Base-by-base conservation (phyloP, 2,113 vertebrate species). In the Alligator sinensis region DNA sequence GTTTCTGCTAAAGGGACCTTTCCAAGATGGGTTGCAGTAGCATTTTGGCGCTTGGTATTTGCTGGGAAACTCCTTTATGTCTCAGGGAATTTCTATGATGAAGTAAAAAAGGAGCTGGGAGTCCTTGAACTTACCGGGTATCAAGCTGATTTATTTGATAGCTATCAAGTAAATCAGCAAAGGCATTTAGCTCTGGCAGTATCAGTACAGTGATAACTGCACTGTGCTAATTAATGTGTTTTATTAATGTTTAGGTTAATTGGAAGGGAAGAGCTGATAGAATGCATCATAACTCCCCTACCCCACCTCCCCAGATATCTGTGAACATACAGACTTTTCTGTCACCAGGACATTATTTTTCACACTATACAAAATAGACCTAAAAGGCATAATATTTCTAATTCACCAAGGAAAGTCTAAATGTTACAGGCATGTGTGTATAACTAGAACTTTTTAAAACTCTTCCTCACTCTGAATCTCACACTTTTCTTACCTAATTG, bases 181-280 rank as follows among this genome's bases (percentile, higher is more conserved):
- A 86, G 21, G 10, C 28, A 75, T 55, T 30, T 54, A 74, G 27
- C 3, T 93, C 14, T 25, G 88, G 10, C 13, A 27, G 81, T n/a
- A 47, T 74, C 34, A 94, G 62, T 85, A 10, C 58, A 82, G n/a
- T 14, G 68, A 82, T 80, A 68, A 84, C 6, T 89, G 34, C 59
- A 88, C 24, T 12, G 25, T 92, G 25, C 60, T 88, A 80, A 72
- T 47, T 66, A 84, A 92, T 58, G 17, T 82, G 47, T 16, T 92
- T 88, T 90, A 85, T 74, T 80, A 94, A 58, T n/a, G 25, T n/a
- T 91, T 87, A 5, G 66, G 38, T 38, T 90, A 82, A 83, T 24
- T 64, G 38, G 83, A 91, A 19, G n/a, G 25, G 30, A 87, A 30
- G 58, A 92, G 58, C 28, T 86, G 62, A 82, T 22, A 80, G 24